These are phyloP conservation scores for Idaea dimidiata DNA, from an alignment of 2,888 invertebrate genomes.

Conservation along the genomic window DNA sequence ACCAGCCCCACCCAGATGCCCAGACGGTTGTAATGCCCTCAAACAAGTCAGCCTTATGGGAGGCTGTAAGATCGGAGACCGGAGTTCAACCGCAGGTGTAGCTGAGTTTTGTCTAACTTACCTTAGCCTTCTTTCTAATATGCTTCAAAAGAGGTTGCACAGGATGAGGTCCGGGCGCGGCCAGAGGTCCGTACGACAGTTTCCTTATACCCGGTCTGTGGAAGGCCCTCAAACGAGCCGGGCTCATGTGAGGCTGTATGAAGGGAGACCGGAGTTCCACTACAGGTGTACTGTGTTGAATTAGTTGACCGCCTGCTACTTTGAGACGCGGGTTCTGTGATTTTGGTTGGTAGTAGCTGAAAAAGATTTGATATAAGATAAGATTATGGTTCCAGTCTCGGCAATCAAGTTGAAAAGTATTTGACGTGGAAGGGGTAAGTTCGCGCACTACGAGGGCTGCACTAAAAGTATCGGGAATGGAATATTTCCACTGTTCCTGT, in stretches of 20 bases:
- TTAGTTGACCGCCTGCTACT: conserved; percentile 94
- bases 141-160: conserved; percentile 93
- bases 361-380: conserved; percentile 16
- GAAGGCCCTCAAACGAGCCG: conserved; percentile 88
- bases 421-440: too few relatives aligned
- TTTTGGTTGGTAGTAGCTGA: conserved; percentile 94
- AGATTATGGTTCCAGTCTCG: neutral
- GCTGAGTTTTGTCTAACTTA: too few relatives aligned
- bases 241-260: conserved; percentile 95
- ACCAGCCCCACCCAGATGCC: too few relatives aligned
- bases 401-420: too few relatives aligned
- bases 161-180: conserved; percentile 87
- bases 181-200: conserved; percentile 90
- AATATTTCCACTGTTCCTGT: too few relatives aligned
- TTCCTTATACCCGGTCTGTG: conserved; percentile 95
- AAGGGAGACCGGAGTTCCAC: conserved; percentile 97
- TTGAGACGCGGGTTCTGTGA: conserved; percentile 90
- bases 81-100: too few relatives aligned
- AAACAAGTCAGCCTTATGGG: too few relatives aligned
- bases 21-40: too few relatives aligned
- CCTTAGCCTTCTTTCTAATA: conserved; percentile 94
- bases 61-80: too few relatives aligned
- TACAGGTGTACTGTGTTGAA: conserved; percentile 98
- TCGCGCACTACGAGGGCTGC: too few relatives aligned
- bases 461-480: too few relatives aligned